Evolutionary conservation across 2,888 invertebrate genomes (phyloP), one percentile per base, ranked within the genome.

Genomic region (Heliothis peltigera): DNA sequence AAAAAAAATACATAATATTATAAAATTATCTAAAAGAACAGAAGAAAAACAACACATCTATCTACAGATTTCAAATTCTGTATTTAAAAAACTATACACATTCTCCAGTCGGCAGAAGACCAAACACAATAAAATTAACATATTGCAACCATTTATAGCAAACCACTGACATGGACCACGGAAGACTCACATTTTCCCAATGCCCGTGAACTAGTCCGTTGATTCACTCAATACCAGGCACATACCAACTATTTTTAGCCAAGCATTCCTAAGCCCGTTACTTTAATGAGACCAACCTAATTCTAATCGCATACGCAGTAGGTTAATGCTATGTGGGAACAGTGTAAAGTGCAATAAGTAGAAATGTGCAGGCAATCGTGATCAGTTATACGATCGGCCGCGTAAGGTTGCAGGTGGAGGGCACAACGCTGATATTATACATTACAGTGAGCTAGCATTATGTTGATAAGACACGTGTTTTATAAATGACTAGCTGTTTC

Each of bases 361-460:
- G 82, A 83, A 81, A 78, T 83, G 80, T 79, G 42, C 53, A 64
- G 82, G 56, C 59, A 64, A 63, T 74, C 62, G 62, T 59, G 74
- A 25, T 46, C 71, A 65, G 73, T 64, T 70, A 73, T 80, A 81
- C 66, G 86, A 87, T 87, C 79, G 65, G 78, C 74, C 58, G 67
- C 70, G 69, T 86, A 85, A 87, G 86, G 87, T 83, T 84, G 77
- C 77, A 52, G 44, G 49, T 78, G 83, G 84, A 86, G 84, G 87
- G 79, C 86, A 79, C 32, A 12, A 12, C 57, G 42, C 62, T 81
- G 70, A 79, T 75, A 79, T 77, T 69, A 77, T 79, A 72, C 64
- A 43, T 58, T 66, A 75, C 78, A 77, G 49, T 0, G 76, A 81
- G 68, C 46, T 64, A 69, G 4, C n/a, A 73, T 70, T 46, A 42